Base-by-base conservation (phyloP, 2,113 vertebrate species). In the Sardina pilchardus region DNA sequence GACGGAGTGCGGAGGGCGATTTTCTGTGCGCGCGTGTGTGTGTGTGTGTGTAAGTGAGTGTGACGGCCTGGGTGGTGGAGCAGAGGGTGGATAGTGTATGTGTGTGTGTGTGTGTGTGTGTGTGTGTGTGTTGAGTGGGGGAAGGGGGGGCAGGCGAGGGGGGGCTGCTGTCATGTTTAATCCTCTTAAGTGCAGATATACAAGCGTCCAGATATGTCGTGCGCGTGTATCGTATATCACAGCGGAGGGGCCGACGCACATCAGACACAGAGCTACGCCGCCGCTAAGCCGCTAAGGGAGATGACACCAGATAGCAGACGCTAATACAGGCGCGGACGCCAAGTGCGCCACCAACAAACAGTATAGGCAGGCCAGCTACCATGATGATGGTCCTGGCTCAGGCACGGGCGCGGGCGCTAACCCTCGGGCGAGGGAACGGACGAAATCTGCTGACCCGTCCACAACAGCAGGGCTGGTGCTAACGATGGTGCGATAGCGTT, bases 171-270 rank as follows among this genome's bases (percentile, higher is more conserved):
- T 36, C 71, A 71, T 34, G 26, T 78, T 78, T 34, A 78, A 78
- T 78, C 71, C 71, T 78, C 71, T 71, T 78, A 78, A 78, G 71
- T 30, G 30, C 71, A 78, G 26, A 78, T 78, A 34, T 78, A 78
- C 71, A 78, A 78, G 71, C 71, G 12, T 9, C 71, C 30, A 16
- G 71, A 30, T 78, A 34, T 36, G 71, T 78, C 39, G 71, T 78
- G 71, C 36, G 71, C 39, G 63, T 14, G 26, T 78, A 34, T 78
- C 71, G 2, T 78, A 78, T 71, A 78, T 78, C 71, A 17, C 71
- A 78, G 30, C 26, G 10, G 71, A 14, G 71, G 30, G 12, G 26
- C 1, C 1, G 10, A 30, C 34, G 14, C 71, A 16, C 26, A 16
- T 78, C 71, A 34, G 63, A 78, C 71, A 34, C 14, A 16, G 26